phyloP scores from a whole-genome alignment of 2,113 vertebrate species.

The Bubo bubo region DNA sequence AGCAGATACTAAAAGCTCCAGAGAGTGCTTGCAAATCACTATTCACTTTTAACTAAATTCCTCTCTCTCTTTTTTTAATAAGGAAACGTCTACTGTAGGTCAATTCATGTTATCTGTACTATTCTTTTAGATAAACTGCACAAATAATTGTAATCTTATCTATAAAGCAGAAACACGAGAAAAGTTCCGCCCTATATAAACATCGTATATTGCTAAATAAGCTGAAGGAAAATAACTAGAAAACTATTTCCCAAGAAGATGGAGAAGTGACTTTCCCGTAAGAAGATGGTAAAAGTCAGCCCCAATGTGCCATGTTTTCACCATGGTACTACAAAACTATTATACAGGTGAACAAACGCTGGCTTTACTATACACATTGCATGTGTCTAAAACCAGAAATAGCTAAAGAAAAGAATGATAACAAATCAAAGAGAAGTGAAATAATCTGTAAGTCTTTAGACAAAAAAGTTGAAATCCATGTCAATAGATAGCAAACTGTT shows the following conservation, averaged over 20 bases:
- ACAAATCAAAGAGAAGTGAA: background rate
- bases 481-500: background rate
- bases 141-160: constrained; percentile 11
- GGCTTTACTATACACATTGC: background rate
- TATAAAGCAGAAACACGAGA: background rate
- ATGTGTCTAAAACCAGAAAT: background rate
- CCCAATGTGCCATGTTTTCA: background rate
- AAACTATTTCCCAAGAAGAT: background rate
- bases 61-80: background rate
- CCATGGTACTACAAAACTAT: background rate
- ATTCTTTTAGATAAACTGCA: background rate
- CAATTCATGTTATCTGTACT: background rate
- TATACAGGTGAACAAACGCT: background rate
- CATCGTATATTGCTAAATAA: background rate
- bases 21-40: background rate
- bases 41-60: background rate
- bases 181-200: background rate
- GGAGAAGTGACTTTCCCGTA: background rate
- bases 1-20: background rate
- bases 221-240: background rate
- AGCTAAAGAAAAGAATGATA: background rate
- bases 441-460: background rate
- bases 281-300: background rate
- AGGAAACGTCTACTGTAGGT: background rate
- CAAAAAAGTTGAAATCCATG: background rate